Conservation (phyloP, 2,113 vertebrate genomes). For the Anolis sagrei region DNA sequence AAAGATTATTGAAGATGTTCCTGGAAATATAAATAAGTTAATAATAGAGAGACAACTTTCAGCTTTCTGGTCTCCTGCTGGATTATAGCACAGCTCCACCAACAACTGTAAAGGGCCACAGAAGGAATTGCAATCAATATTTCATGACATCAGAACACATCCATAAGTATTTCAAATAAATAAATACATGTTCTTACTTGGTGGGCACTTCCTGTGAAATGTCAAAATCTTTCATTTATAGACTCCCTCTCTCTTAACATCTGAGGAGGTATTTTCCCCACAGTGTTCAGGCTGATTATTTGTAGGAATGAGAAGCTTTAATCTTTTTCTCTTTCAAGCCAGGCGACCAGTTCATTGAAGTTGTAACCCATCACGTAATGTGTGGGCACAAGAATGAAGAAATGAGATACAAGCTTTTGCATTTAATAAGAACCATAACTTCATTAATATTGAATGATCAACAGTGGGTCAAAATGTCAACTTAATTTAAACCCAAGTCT, state of each 20-base stretch:
- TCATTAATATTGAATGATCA: background rate
- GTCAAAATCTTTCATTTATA: constrained; percentile 62
- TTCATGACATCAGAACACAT: constrained; percentile 58
- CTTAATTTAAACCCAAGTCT: background rate
- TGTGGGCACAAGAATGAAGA: background rate
- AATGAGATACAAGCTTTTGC: background rate
- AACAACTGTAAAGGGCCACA: constrained; percentile 51
- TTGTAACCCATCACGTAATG: constrained; percentile 33
- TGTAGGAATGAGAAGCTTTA: constrained; percentile 66
- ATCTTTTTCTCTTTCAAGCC: constrained; percentile 33
- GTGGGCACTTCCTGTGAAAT: constrained; percentile 42
- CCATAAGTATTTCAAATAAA: constrained; percentile 65
- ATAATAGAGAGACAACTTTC: constrained; percentile 33
- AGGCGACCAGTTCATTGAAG: constrained; percentile 53
- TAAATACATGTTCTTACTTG: constrained; percentile 56
- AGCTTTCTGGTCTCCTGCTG: constrained; percentile 45
- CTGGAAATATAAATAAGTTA: constrained; percentile 73
- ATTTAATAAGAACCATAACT: background rate
- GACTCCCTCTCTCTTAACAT: constrained; percentile 43
- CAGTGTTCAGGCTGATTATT: constrained; percentile 47
- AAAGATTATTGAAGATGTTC: constrained; percentile 53
- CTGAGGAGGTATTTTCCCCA: constrained; percentile 28
- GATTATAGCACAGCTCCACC: constrained; percentile 59
- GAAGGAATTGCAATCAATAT: constrained; percentile 69
- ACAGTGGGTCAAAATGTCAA: background rate